Percentiles rank a stretch among this genome's conserved stretches.
phyloP scores from a whole-genome alignment of 2,113 vertebrate species.

The Gopherus evgoodei region DNA sequence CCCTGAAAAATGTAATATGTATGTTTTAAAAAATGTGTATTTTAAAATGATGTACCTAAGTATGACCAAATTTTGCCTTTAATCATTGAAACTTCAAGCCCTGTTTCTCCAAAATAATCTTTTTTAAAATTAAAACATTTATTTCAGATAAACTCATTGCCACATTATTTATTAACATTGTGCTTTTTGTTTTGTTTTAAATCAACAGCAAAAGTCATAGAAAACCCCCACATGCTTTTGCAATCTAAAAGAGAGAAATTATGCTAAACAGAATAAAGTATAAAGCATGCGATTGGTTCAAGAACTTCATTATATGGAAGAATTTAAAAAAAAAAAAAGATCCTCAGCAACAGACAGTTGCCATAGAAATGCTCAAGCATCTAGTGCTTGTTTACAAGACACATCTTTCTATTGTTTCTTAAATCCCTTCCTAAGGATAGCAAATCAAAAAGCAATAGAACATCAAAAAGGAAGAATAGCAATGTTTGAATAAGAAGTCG shows the following conservation, averaged over 20 bases:
- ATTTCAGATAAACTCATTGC: conserved; percentile 76
- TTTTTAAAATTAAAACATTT: conserved; percentile 78
- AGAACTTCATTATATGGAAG: conserved; percentile 84
- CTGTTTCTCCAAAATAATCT: conserved; percentile 84
- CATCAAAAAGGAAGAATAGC: conserved; percentile 81
- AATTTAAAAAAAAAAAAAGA: conserved; percentile 81
- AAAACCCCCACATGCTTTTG: conserved; percentile 83
- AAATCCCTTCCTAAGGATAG: conserved; percentile 81
- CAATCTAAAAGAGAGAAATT: conserved; percentile 81
- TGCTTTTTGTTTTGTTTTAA: conserved; percentile 76
- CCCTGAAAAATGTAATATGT: background rate
- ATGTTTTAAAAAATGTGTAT: conserved; percentile 20
- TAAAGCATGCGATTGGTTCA: conserved; percentile 85
- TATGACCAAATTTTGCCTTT: conserved; percentile 17
- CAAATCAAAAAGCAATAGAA: conserved; percentile 85
- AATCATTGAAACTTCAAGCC: conserved; percentile 50
- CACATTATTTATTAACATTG: conserved; percentile 79
- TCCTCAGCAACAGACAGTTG: conserved; percentile 90
- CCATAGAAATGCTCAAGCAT: conserved; percentile 91
- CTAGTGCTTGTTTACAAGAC: conserved; percentile 91
- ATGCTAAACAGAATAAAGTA: conserved; percentile 80
- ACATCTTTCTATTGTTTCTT: conserved; percentile 86
- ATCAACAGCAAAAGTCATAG: conserved; percentile 80
- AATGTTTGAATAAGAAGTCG: conserved; percentile 80
- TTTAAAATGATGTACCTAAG: background rate